Evolutionary conservation across 2,113 vertebrate genomes (phyloP), one percentile per base, ranked within the genome.

Genomic region (Rattus rattus): DNA sequence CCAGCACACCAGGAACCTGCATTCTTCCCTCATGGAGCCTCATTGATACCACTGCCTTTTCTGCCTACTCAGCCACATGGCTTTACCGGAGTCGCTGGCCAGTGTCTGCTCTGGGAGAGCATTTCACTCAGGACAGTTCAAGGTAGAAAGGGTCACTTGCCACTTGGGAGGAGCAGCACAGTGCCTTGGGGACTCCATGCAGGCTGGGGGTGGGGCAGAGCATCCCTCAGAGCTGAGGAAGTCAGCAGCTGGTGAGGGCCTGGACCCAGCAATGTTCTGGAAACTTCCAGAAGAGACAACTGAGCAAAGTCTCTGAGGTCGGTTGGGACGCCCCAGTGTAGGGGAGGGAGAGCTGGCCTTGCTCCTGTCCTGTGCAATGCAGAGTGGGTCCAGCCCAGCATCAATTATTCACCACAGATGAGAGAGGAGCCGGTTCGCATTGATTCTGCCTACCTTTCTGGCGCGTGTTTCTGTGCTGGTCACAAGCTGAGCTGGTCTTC

Each of bases 371-470:
- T 59, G 83, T 73, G 84, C 80, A 65, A 84, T 92, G 96, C 90
- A 49, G 93, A 89, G 59, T 4, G 1, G 39, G 39, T 39, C 47
- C 59, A 76, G 91, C 54, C 61, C 39, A 19, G 3, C 69, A 61
- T 96, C 22, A 96, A 96, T 92, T 90, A 90, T 79, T 92, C 94
- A 91, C 79, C 24, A 20, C 65, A 14, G 49, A 52, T 79, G 89
- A 63, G 95, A 94, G 30, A 49, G 65, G 0, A 92, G 70, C 52
- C 0, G 77, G 96, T 85, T 54, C 3, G 22, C 63, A 36, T 26
- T 7, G 94, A 33, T 61, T 97, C 87, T 90, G 0, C 36, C 47
- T 39, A 36, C 95, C 65, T 47, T 63, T 7, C 61, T 72, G n/a
- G 39, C 43, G 1, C 91, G 75, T 83, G 6, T 61, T 52, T 65